Percentiles rank a stretch among this genome's conserved stretches.
Conservation (phyloP, 2,113 vertebrate genomes). For the Suncus etruscus region DNA sequence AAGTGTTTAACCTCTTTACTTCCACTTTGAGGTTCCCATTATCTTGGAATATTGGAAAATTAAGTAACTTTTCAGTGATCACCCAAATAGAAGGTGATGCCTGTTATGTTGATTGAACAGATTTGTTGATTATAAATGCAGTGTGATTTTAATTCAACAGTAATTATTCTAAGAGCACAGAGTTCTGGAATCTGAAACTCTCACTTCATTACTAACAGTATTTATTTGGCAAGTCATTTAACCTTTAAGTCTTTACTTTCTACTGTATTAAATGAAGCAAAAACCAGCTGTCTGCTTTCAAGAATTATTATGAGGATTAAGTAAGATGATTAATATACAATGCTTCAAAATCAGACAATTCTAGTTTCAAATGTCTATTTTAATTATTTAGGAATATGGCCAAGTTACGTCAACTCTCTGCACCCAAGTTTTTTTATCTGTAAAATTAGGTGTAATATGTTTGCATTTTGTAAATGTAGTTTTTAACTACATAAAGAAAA, state of each 20-base stretch:
- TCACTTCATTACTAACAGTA: neutral
- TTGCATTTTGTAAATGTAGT: neutral
- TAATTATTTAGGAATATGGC: conserved; percentile 15
- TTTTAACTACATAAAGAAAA: neutral
- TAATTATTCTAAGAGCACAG: conserved; percentile 29
- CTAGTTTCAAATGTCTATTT: conserved; percentile 35
- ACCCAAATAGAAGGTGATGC: conserved; percentile 7
- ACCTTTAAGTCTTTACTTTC: conserved; percentile 60
- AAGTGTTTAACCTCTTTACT: neutral
- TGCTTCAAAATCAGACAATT: conserved; percentile 48
- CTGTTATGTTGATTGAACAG: neutral
- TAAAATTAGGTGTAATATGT: neutral
- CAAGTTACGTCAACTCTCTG: conserved; percentile 40
- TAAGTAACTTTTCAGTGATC: neutral
- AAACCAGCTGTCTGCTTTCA: conserved; percentile 50
- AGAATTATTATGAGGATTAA: conserved; percentile 60
- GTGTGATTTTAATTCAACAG: neutral
- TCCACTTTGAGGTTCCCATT: neutral
- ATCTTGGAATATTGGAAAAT: conserved; percentile 9
- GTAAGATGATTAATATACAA: conserved; percentile 58
- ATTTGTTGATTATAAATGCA: neutral
- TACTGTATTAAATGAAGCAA: conserved; percentile 54
- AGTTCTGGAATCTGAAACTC: conserved; percentile 37
- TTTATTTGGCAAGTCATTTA: conserved; percentile 65
- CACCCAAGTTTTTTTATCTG: neutral